Evolutionary conservation across 2,888 invertebrate genomes (phyloP), one percentile per base, ranked within the genome.

Genomic region (Digitonthophagus gazella): DNA sequence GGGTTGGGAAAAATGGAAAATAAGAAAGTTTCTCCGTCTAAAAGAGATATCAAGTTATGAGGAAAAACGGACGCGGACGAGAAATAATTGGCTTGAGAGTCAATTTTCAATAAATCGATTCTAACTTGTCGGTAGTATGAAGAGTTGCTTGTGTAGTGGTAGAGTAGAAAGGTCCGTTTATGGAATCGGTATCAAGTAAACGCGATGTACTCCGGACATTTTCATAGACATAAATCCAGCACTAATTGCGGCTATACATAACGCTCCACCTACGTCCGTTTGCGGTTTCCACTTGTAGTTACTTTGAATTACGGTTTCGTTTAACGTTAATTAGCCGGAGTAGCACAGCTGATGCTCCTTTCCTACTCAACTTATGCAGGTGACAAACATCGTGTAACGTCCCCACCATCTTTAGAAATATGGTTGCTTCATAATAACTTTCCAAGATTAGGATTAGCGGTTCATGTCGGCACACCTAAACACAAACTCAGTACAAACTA

Each of bases 271-370:
- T 44, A 44, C 28, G 28, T 44, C 28, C 28, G 28, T 44, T 44
- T 44, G 28, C 28, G 28, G 28, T 44, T 44, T 44, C 28, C 28
- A 44, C 28, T 44, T 44, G 28, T 44, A 44, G 28, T 44, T 44
- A 11, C 28, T 44, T 44, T 44, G 28, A 44, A 44, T 44, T 44
- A 44, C 28, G 15, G 15, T 58, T 61, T 20, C 61, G 16, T 61
- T 61, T 61, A 61, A 61, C 61, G 20, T 61, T 61, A 61, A 61
- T 61, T 61, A 61, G 61, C 61, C 18, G 18, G 19, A n/a, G 61
- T 61, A 61, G 18, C 61, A 61, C 61, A 61, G 61, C 61, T 44
- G 28, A 44, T 44, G 28, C 28, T 44, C 28, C 11, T 44, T 11
- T 44, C 28, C 8, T 44, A 44, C 11, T 11, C 28, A 11, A 44